phyloP scores from a whole-genome alignment of 23 tunicate genomes.

The Halocynthia roretzi region DNA sequence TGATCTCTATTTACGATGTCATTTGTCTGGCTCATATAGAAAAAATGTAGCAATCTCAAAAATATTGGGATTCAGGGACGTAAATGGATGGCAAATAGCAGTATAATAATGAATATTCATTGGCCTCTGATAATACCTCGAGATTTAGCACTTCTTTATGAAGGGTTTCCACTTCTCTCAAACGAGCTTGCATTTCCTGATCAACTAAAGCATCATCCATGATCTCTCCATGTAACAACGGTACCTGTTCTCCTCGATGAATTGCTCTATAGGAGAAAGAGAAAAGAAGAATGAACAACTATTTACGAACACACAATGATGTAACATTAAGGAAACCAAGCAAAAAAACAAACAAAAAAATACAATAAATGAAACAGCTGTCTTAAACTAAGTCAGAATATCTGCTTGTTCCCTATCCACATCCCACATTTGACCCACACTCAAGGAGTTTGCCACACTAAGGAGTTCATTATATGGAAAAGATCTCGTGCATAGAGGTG shows the following conservation, averaged over 20 bases:
- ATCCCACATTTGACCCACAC: too few species aligned
- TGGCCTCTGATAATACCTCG: slow-evolving; percentile 26
- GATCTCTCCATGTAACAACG: slow-evolving; percentile 53
- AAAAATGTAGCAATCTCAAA: background rate
- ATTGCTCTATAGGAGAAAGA: background rate
- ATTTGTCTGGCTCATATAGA: background rate
- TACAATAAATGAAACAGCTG: background rate
- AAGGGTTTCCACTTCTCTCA: slow-evolving; percentile 51
- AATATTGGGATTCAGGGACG: background rate
- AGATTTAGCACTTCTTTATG: slow-evolving; percentile 57
- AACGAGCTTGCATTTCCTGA: slow-evolving; percentile 51
- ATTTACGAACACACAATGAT: too few species aligned
- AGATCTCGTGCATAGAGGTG: too few species aligned
- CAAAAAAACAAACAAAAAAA: background rate
- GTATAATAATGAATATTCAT: background rate
- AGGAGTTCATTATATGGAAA: too few species aligned
- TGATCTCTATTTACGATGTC: background rate
- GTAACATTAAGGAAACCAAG: too few species aligned
- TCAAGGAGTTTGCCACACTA: too few species aligned
- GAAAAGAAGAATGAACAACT: too few species aligned
- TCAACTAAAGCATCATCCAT: slow-evolving; percentile 52
- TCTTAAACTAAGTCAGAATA: background rate
- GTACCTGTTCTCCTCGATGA: slow-evolving; percentile 39
- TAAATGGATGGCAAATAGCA: background rate
- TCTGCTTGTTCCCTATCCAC: too few species aligned